Evolutionary conservation across 2,113 vertebrate species (phyloP).

Genomic region (Anolis carolinensis): DNA sequence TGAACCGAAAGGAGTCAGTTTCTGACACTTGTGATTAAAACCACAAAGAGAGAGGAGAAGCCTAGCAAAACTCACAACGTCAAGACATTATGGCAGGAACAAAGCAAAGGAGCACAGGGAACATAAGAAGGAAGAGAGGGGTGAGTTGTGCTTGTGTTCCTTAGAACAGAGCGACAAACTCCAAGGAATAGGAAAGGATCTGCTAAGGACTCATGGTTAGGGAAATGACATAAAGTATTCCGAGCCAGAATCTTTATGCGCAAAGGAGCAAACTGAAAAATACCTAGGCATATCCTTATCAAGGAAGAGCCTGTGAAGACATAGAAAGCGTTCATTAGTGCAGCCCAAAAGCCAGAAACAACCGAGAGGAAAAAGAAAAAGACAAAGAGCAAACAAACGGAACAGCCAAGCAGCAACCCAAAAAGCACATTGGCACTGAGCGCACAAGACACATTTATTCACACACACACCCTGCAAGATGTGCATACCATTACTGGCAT

Average conservation of each 20-base stretch:
- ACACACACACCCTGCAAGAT: background rate
- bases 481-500: background rate
- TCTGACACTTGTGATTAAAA: too few species aligned
- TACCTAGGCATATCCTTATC: constrained; percentile 99
- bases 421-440: background rate
- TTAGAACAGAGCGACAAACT: constrained; percentile 14
- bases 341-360: constrained; percentile 69
- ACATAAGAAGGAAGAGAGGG: background rate
- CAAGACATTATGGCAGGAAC: too few species aligned
- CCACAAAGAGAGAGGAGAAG: too few species aligned
- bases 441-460: background rate
- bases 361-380: constrained; percentile 50
- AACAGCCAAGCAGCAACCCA: background rate
- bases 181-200: background rate
- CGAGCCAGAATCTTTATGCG: constrained; percentile 77
- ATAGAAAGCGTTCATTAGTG: constrained; percentile 84
- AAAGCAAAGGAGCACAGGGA: too few species aligned
- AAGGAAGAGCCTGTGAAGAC: constrained; percentile 94
- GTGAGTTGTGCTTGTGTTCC: background rate
- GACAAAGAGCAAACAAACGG: constrained; percentile 29
- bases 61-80: too few species aligned
- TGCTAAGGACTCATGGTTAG: background rate
- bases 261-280: constrained; percentile 76
- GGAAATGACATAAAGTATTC: constrained; percentile 73
- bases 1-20: background rate